Conservation (phyloP, 2,797 vertebrate species). For the Myiotriccus ornatus region DNA sequence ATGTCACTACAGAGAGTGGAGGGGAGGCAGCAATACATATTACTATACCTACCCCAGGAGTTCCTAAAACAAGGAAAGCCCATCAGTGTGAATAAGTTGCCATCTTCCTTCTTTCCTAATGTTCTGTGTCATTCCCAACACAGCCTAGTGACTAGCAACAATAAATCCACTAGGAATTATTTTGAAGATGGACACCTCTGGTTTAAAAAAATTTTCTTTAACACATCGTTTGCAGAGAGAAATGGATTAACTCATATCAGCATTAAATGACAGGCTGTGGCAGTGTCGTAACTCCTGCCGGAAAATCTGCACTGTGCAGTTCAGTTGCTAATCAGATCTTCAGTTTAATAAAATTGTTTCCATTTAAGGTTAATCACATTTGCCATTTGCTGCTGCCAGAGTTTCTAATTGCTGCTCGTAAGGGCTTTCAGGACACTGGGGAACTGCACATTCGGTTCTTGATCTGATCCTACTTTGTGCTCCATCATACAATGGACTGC, state of each 20-base stretch:
- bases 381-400: slow-evolving; percentile 6
- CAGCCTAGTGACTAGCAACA: neutral
- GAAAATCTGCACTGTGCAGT: neutral
- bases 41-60: neutral
- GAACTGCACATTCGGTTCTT: neutral
- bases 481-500: neutral
- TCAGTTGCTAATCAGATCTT: slow-evolving; percentile 26
- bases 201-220: neutral
- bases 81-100: neutral
- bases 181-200: neutral
- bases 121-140: neutral
- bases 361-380: slow-evolving; percentile 33
- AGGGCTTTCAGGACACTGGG: neutral
- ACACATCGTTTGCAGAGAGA: neutral
- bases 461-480: neutral
- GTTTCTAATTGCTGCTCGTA: neutral
- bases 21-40: neutral
- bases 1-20: neutral
- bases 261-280: neutral
- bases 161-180: neutral
- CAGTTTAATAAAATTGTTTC: slow-evolving; percentile 30
- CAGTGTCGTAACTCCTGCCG: neutral
- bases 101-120: neutral
- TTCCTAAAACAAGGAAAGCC: neutral
- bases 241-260: neutral